A percentile compares a stretch with the other conserved stretches of the same genome.
phyloP scores from a whole-genome alignment of 2,888 invertebrate genomes.

The Electrophaes corylata region DNA sequence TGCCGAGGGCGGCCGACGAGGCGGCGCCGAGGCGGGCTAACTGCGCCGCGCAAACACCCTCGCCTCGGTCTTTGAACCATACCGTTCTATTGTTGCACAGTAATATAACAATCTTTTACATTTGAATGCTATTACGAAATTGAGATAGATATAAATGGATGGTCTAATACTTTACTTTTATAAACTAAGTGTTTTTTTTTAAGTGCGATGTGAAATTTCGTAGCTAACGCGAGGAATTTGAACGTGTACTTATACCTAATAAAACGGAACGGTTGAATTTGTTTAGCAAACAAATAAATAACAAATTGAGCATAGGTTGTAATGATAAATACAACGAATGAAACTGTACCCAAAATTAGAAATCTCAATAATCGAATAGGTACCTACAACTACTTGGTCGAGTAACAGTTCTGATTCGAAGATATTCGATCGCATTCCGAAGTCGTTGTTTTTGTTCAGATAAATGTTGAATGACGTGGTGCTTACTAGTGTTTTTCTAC shows the following conservation, averaged over 20 bases:
- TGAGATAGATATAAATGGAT: no score
- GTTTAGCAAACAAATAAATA: background rate
- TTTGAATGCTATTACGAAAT: conserved; percentile 33
- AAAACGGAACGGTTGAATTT: background rate
- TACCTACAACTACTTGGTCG: no score
- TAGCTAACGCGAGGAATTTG: background rate
- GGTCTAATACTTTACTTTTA: no score
- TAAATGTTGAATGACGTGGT: background rate
- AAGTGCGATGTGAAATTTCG: conserved; percentile 2
- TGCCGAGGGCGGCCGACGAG: conserved; percentile 28
- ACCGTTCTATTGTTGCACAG: conserved; percentile 46
- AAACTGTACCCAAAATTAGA: background rate
- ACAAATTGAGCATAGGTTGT: background rate
- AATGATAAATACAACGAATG: background rate
- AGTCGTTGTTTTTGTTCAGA: background rate
- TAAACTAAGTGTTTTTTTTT: no score
- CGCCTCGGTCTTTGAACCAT: conserved; percentile 71
- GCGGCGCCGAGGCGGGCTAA: conserved; percentile 39
- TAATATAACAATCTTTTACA: conserved; percentile 52
- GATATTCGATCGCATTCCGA: background rate
- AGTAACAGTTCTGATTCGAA: background rate
- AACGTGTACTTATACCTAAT: background rate
- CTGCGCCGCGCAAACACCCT: conserved; percentile 38
- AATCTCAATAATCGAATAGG: no score
- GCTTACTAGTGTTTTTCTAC: conserved; percentile 27